Evolutionary conservation across 2,113 vertebrate genomes (phyloP).

Genomic region (Rhipidura dahli): DNA sequence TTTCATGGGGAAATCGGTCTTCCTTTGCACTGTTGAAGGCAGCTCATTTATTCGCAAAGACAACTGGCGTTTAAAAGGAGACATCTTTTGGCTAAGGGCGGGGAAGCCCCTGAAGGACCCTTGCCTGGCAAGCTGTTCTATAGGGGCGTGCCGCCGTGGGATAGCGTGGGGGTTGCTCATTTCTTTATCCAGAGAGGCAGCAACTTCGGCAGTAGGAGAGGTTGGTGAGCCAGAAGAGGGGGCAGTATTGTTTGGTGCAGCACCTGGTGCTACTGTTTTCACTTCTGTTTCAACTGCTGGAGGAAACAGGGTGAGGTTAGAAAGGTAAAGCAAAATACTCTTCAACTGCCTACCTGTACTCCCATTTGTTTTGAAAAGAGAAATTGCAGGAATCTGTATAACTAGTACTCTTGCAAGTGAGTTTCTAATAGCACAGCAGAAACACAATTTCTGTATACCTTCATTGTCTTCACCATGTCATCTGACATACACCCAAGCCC

Average conservation of each 20-base stretch:
- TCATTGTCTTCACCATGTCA: not conserved
- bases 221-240: conserved; percentile 82
- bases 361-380: not conserved
- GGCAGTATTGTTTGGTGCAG: conserved; percentile 55
- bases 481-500: not conserved
- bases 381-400: not conserved
- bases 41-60: conserved; percentile 96
- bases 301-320: conserved; percentile 47
- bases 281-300: conserved; percentile 81
- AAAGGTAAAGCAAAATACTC: not conserved
- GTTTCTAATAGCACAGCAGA: not conserved
- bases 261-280: conserved; percentile 71
- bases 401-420: not conserved
- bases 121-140: conserved; percentile 92
- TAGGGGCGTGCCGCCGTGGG: conserved; percentile 91
- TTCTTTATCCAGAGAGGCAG: conserved; percentile 78
- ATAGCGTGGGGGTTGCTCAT: conserved; percentile 84
- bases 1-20: conserved; percentile 92
- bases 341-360: not conserved
- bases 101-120: conserved; percentile 97
- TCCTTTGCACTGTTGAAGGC: conserved; percentile 95
- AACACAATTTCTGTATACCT: not conserved
- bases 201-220: conserved; percentile 77
- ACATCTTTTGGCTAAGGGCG: conserved; percentile 94
- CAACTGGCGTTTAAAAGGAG: conserved; percentile 94